Conservation (phyloP, 2,797 vertebrate genomes). For the Eurystomus glaucurus region DNA sequence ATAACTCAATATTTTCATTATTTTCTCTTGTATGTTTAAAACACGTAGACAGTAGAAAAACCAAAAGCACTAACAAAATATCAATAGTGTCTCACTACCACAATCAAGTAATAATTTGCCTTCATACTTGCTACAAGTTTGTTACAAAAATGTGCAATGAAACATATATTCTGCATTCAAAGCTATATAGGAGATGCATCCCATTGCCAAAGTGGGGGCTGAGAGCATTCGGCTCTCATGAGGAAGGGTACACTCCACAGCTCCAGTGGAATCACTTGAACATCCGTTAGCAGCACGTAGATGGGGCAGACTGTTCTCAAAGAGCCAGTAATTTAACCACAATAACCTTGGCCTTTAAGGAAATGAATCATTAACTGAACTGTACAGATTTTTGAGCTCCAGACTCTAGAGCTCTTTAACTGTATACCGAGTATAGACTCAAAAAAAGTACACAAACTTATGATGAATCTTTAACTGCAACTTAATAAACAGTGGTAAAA, state of each 20-base stretch:
- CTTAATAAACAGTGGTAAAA: not conserved
- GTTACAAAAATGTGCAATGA: not conserved
- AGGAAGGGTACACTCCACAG: not conserved
- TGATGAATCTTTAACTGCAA: not conserved
- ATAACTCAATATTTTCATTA: not conserved
- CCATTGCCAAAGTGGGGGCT: not conserved
- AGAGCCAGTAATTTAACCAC: not conserved
- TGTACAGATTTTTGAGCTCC: not conserved
- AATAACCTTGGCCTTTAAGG: not conserved
- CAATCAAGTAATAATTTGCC: not conserved
- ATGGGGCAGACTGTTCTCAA: not conserved
- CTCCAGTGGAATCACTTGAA: not conserved
- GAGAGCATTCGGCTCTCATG: rapidly evolving
- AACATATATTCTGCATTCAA: not conserved
- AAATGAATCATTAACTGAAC: conserved; percentile 19
- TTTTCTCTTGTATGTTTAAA: not conserved
- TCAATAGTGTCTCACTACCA: rapidly evolving
- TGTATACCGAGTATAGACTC: not conserved
- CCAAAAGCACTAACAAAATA: not conserved
- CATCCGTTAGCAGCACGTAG: not conserved
- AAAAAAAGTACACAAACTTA: not conserved
- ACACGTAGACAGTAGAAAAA: not conserved
- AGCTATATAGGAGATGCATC: not conserved
- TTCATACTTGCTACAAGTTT: not conserved
- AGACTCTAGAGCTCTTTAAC: not conserved